Percentiles rank a stretch among this genome's conserved stretches.
phyloP scores from a whole-genome alignment of 1,140 invertebrate genomes.

The Brachionus rubens region DNA sequence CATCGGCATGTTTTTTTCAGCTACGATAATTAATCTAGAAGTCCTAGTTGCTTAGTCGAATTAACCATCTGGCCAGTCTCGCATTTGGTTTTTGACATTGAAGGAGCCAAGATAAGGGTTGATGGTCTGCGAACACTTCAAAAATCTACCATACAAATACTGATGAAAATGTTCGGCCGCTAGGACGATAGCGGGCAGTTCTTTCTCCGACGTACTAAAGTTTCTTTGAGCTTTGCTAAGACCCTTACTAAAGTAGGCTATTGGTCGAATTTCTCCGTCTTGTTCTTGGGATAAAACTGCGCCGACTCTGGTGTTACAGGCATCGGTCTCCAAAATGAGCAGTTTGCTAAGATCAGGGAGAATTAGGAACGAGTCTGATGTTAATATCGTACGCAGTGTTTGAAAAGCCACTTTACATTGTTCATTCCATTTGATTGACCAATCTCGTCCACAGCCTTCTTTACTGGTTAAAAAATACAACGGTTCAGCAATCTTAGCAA shows the following conservation, averaged over 20 bases:
- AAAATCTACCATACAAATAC: conserved; percentile 58
- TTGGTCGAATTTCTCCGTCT: neutral
- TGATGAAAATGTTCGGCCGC: conserved; percentile 57
- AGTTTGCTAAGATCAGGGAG: conserved; percentile 52
- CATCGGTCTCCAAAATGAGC: conserved; percentile 60
- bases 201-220: conserved; percentile 55
- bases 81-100: conserved; percentile 42
- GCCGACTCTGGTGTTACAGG: conserved; percentile 56
- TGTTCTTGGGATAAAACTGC: conserved; percentile 56
- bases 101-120: conserved; percentile 58
- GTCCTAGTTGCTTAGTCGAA: neutral
- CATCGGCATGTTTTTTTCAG: neutral
- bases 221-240: neutral
- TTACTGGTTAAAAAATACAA: too few species aligned
- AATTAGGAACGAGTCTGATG: neutral
- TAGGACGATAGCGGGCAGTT: conserved; percentile 57
- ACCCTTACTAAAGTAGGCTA: neutral
- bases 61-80: neutral
- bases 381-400: neutral
- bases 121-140: conserved; percentile 61
- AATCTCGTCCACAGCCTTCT: too few species aligned
- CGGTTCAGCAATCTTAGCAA: too few species aligned
- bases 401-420: neutral
- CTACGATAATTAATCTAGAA: neutral
- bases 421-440: neutral